Evolutionary conservation across 2,888 invertebrate species (phyloP), one percentile per base, ranked within the genome.

Genomic region (Lepeophtheirus nordmannii): DNA sequence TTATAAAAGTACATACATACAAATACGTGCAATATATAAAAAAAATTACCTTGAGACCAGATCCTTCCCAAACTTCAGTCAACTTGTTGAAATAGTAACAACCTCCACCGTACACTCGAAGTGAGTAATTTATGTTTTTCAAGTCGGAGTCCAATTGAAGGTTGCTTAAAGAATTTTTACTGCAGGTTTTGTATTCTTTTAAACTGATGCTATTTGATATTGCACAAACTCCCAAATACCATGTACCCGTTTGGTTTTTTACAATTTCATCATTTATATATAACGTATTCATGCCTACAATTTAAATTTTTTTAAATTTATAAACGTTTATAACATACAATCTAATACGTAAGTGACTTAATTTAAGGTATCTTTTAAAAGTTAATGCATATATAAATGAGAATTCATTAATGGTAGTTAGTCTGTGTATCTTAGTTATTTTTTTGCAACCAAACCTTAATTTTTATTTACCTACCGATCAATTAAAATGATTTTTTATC

Each of bases 51-150:
- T 37, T 22, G 14, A 66, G 14, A 10, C 66, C 66, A 46, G 11
- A 12, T 10, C 60, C 59, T 22, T 66, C 66, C 66, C 66, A 66
- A 11, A 41, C 22, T 60, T 66, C 66, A 41, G 30, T 61, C 1
- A 23, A 5, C 1, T 10, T 23, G 41, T 66, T 46, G 30, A 66
- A 66, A 30, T 66, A 66, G 23, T 66, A 66, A 17, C 40, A 46
- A 3, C 66, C 66, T 23, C 22, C 38, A 20, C 41, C 40, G 22
- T 60, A 66, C 5, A 60, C 60, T 23, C 60, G 17, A 12, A 65
- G n/a, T n/a, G 58, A 17, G 38, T 65, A 65, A 12, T 23, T 38
- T 8, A 17, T 58, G 10, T 10, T 58, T n/a, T 65, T 58, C 7
- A 30, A 65, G 14, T 58, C 59, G 2, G 17, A 17, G n/a, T 63